Percentiles rank a stretch among this genome's conserved stretches.
Conservation (phyloP, 1,140 invertebrate genomes). For the Trialeurodes vaporariorum region DNA sequence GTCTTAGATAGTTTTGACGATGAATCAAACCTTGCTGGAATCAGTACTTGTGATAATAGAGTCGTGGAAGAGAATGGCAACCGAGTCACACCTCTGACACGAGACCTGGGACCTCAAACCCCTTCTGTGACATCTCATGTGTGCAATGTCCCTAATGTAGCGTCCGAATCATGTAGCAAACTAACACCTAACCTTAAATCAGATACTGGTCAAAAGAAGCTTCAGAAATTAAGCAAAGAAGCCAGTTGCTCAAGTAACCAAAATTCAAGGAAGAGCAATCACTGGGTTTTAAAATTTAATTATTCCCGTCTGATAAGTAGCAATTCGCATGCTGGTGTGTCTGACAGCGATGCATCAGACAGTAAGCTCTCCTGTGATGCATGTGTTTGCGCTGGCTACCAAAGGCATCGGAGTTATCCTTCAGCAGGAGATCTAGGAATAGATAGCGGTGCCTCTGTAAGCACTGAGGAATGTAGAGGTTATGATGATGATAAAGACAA, state of each 20-base stretch:
- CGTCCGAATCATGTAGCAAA: background rate
- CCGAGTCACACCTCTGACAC: background rate
- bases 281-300: constrained; percentile 49
- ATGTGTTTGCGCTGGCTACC: constrained; percentile 49
- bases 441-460: constrained; percentile 30
- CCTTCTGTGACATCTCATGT: background rate
- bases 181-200: background rate
- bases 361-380: constrained; percentile 31
- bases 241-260: background rate
- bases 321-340: constrained; percentile 35
- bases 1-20: background rate
- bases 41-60: background rate
- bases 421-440: constrained; percentile 40
- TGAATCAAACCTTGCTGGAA: background rate
- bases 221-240: background rate
- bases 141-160: background rate
- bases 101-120: background rate
- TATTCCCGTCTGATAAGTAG: constrained; percentile 42
- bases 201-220: background rate
- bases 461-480: constrained; percentile 11
- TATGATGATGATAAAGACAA: constrained; percentile 2
- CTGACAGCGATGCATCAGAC: constrained; percentile 35
- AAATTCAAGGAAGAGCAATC: constrained; percentile 41
- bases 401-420: constrained; percentile 42
- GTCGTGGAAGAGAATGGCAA: background rate